These are phyloP conservation scores for Oscheius sp. DNA, from an alignment of 2,888 invertebrate genomes.

Conservation along the genomic window DNA sequence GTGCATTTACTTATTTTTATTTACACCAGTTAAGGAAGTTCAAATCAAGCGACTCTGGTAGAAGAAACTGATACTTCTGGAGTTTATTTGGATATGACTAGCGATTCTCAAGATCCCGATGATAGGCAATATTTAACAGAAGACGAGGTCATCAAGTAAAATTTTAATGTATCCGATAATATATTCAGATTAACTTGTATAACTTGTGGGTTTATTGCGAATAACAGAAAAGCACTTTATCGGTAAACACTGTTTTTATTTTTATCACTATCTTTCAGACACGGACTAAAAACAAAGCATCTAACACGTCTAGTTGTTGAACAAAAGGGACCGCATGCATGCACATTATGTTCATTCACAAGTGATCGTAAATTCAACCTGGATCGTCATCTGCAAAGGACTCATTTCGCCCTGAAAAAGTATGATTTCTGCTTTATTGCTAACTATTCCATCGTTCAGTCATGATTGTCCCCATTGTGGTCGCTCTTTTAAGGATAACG, in stretches of 20 bases:
- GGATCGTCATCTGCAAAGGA: conserved; percentile 27
- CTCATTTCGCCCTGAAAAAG: conserved; percentile 30
- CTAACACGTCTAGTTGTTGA: neutral
- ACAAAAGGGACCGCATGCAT: neutral
- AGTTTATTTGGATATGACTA: too few species aligned
- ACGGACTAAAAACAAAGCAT: conserved; percentile 10
- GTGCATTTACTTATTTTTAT: neutral
- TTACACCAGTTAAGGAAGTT: too few species aligned
- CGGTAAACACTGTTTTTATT: conserved; percentile 15
- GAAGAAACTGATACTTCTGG: too few species aligned
- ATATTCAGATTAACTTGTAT: conserved; percentile 6
- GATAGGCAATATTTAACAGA: too few species aligned
- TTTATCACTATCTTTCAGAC: conserved; percentile 3
- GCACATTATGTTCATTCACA: conserved; percentile 13
- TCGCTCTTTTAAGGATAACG: conserved; percentile 27
- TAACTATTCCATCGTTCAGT: conserved; percentile 1
- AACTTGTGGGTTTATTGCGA: conserved; percentile 22
- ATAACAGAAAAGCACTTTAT: conserved; percentile 31
- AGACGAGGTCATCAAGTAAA: too few species aligned
- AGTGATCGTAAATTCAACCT: conserved; percentile 17
- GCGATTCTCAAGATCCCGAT: too few species aligned
- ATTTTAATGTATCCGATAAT: too few species aligned
- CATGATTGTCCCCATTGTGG: conserved; percentile 16
- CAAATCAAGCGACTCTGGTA: too few species aligned
- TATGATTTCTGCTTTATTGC: neutral